Conservation (phyloP, 2,888 invertebrate genomes). For the Bedellia somnulentella region DNA sequence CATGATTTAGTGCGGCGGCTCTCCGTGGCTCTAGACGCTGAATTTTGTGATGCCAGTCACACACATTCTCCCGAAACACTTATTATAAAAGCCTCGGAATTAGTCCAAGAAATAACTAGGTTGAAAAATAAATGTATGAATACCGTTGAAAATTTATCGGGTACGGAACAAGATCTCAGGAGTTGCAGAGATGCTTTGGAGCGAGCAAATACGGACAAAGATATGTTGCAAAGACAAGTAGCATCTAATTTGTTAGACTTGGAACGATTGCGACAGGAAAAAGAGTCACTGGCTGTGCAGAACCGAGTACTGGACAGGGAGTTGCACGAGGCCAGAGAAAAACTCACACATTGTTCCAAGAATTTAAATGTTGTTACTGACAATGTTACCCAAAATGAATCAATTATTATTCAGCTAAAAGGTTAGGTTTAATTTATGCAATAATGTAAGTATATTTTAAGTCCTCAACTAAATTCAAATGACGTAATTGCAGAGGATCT, state of each 20-base stretch:
- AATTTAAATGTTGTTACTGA: constrained; percentile 68
- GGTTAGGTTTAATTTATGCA: too few species aligned
- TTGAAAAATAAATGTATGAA: constrained; percentile 64
- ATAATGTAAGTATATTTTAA: too few species aligned
- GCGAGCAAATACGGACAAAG: constrained; percentile 68
- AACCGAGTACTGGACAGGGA: constrained; percentile 75
- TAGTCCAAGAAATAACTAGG: constrained; percentile 72
- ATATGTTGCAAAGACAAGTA: constrained; percentile 73
- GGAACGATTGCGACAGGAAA: constrained; percentile 74
- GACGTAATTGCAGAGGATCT: constrained; percentile 67
- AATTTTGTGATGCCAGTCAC: constrained; percentile 68
- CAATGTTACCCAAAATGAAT: constrained; percentile 70
- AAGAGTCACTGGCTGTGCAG: constrained; percentile 73
- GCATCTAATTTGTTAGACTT: constrained; percentile 71
- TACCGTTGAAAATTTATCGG: constrained; percentile 61
- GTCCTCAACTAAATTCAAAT: too few species aligned
- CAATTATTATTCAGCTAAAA: constrained; percentile 67
- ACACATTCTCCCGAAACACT: constrained; percentile 69
- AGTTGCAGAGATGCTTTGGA: constrained; percentile 69
- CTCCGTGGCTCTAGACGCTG: constrained; percentile 71
- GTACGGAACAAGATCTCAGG: constrained; percentile 67
- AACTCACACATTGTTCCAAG: constrained; percentile 64
- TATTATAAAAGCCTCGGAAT: constrained; percentile 75
- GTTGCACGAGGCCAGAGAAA: constrained; percentile 68
- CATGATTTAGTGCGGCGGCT: constrained; percentile 74